Evolutionary conservation across 2,888 invertebrate genomes (phyloP).

Genomic region (Diarsia dahlii): DNA sequence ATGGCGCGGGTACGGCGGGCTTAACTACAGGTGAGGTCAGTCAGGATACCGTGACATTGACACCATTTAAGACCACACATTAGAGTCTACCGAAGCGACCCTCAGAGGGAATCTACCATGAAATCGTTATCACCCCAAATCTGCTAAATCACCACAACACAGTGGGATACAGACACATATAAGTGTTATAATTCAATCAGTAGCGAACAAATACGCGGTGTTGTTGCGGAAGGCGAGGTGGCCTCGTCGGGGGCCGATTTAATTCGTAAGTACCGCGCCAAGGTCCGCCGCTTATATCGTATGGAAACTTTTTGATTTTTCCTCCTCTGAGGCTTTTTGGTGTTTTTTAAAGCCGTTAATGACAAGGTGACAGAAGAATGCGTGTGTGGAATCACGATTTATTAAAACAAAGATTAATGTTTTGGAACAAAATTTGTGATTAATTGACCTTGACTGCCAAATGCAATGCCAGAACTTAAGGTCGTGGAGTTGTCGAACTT

Average conservation of each 20-base stretch:
- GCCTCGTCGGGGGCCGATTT: slow-evolving; percentile 80
- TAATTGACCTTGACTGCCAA: slow-evolving; percentile 41
- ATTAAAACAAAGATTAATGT: slow-evolving; percentile 29
- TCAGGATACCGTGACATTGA: slow-evolving; percentile 60
- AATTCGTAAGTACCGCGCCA: slow-evolving; percentile 83
- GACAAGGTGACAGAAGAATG: slow-evolving; percentile 61
- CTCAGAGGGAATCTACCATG: slow-evolving; percentile 31
- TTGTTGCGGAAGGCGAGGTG: slow-evolving; percentile 75
- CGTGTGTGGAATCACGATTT: slow-evolving; percentile 50
- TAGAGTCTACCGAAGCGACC: slow-evolving; percentile 30
- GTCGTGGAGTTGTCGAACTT: slow-evolving; percentile 37
- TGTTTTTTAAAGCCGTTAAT: slow-evolving; percentile 48
- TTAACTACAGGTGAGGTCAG: slow-evolving; percentile 54
- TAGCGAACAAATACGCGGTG: slow-evolving; percentile 62
- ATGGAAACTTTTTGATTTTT: slow-evolving; percentile 77
- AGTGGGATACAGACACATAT: slow-evolving; percentile 46
- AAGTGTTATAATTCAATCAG: slow-evolving; percentile 66
- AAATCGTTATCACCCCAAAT: slow-evolving; percentile 32
- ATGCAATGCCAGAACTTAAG: slow-evolving; percentile 36
- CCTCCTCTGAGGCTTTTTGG: slow-evolving; percentile 67
- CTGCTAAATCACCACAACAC: slow-evolving; percentile 42
- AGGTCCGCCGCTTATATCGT: slow-evolving; percentile 77
- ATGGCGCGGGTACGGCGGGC: slow-evolving; percentile 25
- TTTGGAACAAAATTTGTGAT: slow-evolving; percentile 31
- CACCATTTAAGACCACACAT: slow-evolving; percentile 53